Conservation (phyloP, 1,140 invertebrate genomes). For the Dryas iulia region DNA sequence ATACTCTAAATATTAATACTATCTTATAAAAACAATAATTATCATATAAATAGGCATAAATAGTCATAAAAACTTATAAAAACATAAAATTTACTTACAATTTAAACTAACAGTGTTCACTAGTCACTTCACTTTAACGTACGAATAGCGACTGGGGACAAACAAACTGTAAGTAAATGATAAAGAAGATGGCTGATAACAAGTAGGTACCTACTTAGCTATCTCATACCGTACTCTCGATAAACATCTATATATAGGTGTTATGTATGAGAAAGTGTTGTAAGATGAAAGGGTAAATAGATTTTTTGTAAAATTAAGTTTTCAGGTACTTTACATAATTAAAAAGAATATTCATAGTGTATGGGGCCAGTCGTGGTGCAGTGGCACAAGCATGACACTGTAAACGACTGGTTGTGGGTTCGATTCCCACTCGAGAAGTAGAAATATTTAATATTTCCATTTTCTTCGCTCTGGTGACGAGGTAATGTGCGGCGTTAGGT, state of each 20-base stretch:
- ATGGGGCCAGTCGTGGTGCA: too few relatives aligned
- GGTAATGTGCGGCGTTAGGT: too few relatives aligned
- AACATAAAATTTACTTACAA: not conserved
- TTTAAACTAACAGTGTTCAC: not conserved
- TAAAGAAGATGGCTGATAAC: slow-evolving; percentile 24
- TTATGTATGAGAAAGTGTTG: not conserved
- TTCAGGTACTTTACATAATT: too few relatives aligned
- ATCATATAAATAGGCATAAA: not conserved
- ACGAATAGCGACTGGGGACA: not conserved
- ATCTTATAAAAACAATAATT: not conserved
- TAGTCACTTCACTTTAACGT: not conserved
- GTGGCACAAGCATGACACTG: too few relatives aligned
- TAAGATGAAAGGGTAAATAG: not conserved
- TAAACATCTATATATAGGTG: not conserved
- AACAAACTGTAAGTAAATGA: not conserved
- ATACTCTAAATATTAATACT: not conserved
- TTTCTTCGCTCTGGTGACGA: too few relatives aligned
- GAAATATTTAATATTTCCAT: too few relatives aligned
- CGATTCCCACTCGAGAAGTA: too few relatives aligned
- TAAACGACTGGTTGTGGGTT: too few relatives aligned
- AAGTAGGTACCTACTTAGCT: not conserved
- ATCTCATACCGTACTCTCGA: not conserved
- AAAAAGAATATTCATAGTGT: too few relatives aligned
- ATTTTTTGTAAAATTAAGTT: too few relatives aligned
- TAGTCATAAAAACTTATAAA: not conserved